A percentile compares a stretch with the other conserved stretches of the same genome.
phyloP scores from a whole-genome alignment of 2,888 invertebrate genomes.

The Acronicta aceris region DNA sequence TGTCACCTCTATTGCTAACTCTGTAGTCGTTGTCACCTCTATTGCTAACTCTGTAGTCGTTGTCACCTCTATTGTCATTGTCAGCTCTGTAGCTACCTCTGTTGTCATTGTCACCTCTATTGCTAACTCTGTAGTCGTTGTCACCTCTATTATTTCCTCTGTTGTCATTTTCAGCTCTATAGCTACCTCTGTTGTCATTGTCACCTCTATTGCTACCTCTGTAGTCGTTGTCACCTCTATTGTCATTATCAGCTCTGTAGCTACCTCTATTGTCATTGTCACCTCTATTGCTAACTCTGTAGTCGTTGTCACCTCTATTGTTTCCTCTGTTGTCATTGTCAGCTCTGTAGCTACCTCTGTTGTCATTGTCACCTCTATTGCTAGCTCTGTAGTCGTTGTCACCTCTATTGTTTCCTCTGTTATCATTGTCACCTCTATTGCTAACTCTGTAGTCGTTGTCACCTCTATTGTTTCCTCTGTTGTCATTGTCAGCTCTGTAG shows the following conservation, averaged over 20 bases:
- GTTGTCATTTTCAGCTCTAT: conserved; percentile 2
- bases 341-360: not conserved
- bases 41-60: not conserved
- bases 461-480: not conserved
- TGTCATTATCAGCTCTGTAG: not conserved
- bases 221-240: conserved; percentile 1
- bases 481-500: not conserved
- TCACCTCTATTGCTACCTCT: not conserved
- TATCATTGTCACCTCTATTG: not conserved
- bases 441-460: not conserved
- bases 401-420: not conserved
- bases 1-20: not conserved
- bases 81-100: conserved; percentile 8
- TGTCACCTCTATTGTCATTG: not conserved
- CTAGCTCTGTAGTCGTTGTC: too few relatives aligned
- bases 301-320: not conserved
- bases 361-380: too few relatives aligned
- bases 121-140: not conserved
- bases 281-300: not conserved
- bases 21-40: not conserved
- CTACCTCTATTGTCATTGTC: not conserved
- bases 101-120: conserved; percentile 2
- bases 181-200: conserved; percentile 5
- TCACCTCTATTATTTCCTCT: not conserved
- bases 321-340: not conserved